Base-by-base conservation (phyloP, 35 echinoderm and acorn worm species). In the Apostichopus japonicus region DNA sequence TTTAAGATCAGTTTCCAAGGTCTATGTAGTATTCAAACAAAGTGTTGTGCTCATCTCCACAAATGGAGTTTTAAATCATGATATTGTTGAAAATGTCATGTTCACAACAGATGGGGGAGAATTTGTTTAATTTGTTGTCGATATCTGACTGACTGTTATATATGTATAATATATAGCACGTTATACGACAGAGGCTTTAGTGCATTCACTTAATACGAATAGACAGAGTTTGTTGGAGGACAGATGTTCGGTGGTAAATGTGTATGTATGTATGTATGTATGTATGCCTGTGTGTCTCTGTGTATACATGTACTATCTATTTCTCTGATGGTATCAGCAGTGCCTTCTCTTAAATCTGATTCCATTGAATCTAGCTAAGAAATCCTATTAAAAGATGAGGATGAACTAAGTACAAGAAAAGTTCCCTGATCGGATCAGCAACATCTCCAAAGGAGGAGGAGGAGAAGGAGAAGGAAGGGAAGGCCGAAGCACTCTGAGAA, bases 361-460 rank as follows among this genome's bases (percentile, higher is more conserved):
- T 10, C 19, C 71, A 75, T 19, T 23, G 22, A 75, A 15, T 72
- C 13, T 14, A 7, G 11, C 14, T 19, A 19, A 75, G 17, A 75
- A 67, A 67, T 67, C 17, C 71, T 75, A 75, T 75, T 75, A 75
- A 75, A 67, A 75, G 71, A 75, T 75, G 71, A 75, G 22, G 71
- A 75, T 23, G 1, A 7, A 75, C 13, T 4, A 6, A 19, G 71
- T 44, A 44, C 33, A 6, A 75, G 71, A n/a, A 7, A 75, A 21
- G 6, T 2, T 19, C 13, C 17, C 5, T 7, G 11, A 75, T 75
- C 71, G n/a, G 71, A 23, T 75, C 71, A 19, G 71, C 17, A 75
- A 75, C 17, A 15, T 21, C 71, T 75, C 71, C 33, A 44, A 75
- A 72, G 19, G 70, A 72, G 70, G 70, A 75, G 71, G 71, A 75